Base-by-base conservation (phyloP, 2,113 vertebrate genomes). In the Neodon shergylaensis region DNA sequence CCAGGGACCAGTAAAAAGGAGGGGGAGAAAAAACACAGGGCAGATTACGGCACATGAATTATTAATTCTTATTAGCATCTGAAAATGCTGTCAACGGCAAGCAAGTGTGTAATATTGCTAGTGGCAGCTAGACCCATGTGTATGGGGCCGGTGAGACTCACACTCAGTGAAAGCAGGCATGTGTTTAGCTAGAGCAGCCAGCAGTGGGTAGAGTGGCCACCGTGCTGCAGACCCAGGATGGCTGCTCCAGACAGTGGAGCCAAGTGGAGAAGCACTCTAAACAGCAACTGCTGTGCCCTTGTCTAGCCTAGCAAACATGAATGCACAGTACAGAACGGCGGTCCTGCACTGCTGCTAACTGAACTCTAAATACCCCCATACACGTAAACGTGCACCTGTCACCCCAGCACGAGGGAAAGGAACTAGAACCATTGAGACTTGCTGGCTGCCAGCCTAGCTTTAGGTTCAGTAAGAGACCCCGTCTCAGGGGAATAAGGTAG, bases 51-150 rank as follows among this genome's bases (percentile, higher is more conserved):
- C 66, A 19, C n/a, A 85, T 95, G 95, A 88, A 96, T 96, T 91
- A 96, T 95, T 97, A 91, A 96, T 94, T 66, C 72, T 47, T 76
- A 94, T 94, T 90, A 96, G 91, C 92, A 89, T 92, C 92, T 21
- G 70, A 77, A 91, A 95, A 96, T 86, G 89, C 65, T 76, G 65
- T 72, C 54, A 2, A 82, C 52, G 92, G 88, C 90, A 92, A 88
- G 81, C 44, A 3, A 79, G 54, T 28, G 65, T 0, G 16, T 74
- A 83, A 44, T 65, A 70, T 86, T 49, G 89, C 74, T 94, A 54
- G 0, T 61, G 91, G 89, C 88, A 94, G 61, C 74, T 4, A 74
- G 42, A 5, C 78, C 74, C 89, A 8, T 10, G 0, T 91, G 93
- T 47, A 6, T 14, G 26, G 82, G 61, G 92, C 65, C 70, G 1